Evolutionary conservation across 2,888 invertebrate species (phyloP), one percentile per base, ranked within the genome.

Genomic region (Charanyca ferruginea): DNA sequence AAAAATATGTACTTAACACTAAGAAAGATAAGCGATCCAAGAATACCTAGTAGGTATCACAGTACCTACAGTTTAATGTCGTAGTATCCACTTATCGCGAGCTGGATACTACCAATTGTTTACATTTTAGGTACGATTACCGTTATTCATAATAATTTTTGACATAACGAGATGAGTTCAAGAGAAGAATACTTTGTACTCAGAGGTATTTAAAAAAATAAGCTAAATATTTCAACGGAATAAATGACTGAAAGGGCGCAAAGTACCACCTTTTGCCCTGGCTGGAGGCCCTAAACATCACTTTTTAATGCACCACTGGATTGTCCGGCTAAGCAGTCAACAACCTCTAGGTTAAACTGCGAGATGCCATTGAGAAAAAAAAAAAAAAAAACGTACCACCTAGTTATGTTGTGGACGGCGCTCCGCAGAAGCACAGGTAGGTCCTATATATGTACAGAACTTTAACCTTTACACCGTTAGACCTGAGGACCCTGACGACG

Each of bases 31-130:
- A 42, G 25, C 20, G 22, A 65, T 47, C 20, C 45, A 54, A 55
- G 58, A 57, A 66, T 66, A 71, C 66, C 76, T 71, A 65, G 9
- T 61, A 58, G 49, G 45, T 61, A 75, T 16, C 23, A 28, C 23
- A 49, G 45, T 42, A 65, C 35, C 48, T 49, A 75, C 53, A 47
- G 41, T 53, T 35, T 60, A 44, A 49, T 58, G 51, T 49, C 51
- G 62, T 62, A 67, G 59, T 66, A 48, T 32, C 22, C 35, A 42
- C n/a, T 66, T 76, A 76, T 71, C 72, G 35, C 41, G 28, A 47
- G 23, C 55, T 71, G 49, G 45, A 32, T 66, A 66, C 20, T 22
- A 59, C 35, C n/a, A 9, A 51, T 7, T 71, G 41, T 51, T 65
- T 48, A 67, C n/a, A 57, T 42, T 28, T 52, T 20, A n/a, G n/a